Percentiles rank a stretch among this genome's conserved stretches.
Evolutionary conservation across 64 coral and sea anemone species (phyloP).

Genomic region (Acropora tenuis): DNA sequence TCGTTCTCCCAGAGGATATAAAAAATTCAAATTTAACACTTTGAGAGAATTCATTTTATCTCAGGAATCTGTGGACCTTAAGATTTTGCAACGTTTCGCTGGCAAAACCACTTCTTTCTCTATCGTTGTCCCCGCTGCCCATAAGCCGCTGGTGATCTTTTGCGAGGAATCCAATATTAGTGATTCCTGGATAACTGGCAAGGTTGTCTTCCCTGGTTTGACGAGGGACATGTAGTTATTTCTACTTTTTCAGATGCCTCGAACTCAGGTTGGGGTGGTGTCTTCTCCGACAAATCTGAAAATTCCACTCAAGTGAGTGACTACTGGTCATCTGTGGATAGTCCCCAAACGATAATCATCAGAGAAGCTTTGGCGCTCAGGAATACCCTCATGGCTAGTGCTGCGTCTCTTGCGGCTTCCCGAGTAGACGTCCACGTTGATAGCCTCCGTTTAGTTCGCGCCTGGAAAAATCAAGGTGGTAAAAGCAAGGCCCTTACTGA

Average conservation of each 20-base stretch:
- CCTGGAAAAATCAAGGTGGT: constrained; percentile 59
- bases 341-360: constrained; percentile 18
- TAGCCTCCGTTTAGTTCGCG: constrained; percentile 10
- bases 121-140: constrained; percentile 33
- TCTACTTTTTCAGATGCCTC: constrained; percentile 40
- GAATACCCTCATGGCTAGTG: background rate
- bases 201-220: constrained; percentile 50
- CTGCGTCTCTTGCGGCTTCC: background rate
- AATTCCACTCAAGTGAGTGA: constrained; percentile 15
- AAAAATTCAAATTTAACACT: too few species aligned
- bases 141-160: background rate
- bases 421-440: constrained; percentile 54
- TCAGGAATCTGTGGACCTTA: background rate
- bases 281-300: background rate
- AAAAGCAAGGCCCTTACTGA: constrained; percentile 28
- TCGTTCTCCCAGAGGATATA: constrained; percentile 39
- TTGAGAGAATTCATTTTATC: too few species aligned
- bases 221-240: constrained; percentile 8
- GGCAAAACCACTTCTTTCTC: constrained; percentile 64
- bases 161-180: constrained; percentile 41
- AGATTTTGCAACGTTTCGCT: constrained; percentile 28
- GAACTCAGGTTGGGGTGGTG: constrained; percentile 40
- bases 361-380: constrained; percentile 58
- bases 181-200: constrained; percentile 47
- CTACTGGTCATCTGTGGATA: constrained; percentile 45